Conservation (phyloP, 2,797 vertebrate genomes). For the Danio tinwini region DNA sequence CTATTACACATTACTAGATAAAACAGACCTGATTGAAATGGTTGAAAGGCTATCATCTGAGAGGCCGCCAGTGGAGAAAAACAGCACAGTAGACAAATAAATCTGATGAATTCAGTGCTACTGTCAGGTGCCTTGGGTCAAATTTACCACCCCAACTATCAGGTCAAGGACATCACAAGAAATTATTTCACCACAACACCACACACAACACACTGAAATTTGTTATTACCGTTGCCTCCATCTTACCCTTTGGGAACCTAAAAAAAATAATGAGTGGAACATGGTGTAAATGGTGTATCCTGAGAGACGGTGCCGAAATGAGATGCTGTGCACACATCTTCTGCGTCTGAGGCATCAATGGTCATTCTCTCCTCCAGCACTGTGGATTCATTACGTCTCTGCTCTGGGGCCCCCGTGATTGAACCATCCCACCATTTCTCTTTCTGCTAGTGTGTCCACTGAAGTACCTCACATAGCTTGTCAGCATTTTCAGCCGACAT, state of each 20-base stretch:
- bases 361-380: constrained; percentile 30
- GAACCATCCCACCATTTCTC: constrained; percentile 27
- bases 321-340: constrained; percentile 7
- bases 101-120: constrained; percentile 27
- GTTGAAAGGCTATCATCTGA: constrained; percentile 37
- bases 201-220: constrained; percentile 4
- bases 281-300: constrained; percentile 24
- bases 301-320: constrained; percentile 22
- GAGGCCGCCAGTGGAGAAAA: constrained; percentile 16
- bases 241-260: constrained; percentile 29
- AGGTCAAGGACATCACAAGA: constrained; percentile 45
- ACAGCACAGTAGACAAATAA: constrained; percentile 37
- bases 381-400: constrained; percentile 36
- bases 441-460: constrained; percentile 19
- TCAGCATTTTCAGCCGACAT: constrained; percentile 47
- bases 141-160: constrained; percentile 37
- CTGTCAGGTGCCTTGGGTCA: constrained; percentile 38
- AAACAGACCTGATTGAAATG: constrained; percentile 38
- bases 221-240: constrained; percentile 30
- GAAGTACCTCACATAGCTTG: constrained; percentile 11
- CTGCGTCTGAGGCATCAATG: constrained; percentile 9
- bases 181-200: constrained; percentile 26
- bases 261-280: constrained; percentile 25
- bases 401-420: constrained; percentile 33
- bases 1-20: constrained; percentile 44